Base-by-base conservation (phyloP, 2,888 invertebrate species). In the Ormyrus thymus region DNA sequence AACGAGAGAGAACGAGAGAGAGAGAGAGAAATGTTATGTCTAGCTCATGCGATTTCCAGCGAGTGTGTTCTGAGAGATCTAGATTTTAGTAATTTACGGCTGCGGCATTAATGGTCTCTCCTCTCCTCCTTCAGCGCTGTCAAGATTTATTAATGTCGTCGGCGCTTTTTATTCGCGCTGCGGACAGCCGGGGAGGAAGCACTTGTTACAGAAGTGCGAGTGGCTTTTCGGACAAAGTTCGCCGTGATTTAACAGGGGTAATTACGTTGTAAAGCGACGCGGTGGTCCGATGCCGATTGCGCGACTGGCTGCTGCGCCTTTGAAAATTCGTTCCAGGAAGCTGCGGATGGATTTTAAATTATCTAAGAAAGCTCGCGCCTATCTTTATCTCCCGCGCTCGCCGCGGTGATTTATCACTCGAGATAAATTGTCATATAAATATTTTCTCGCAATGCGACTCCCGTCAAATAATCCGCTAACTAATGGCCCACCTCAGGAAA, bases 11-110 rank as follows among this genome's bases (percentile, higher is more conserved):
- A 66, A 59, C 64, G 64, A 48, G 61, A 59, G 45, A 46, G 46
- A 69, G 58, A 53, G 48, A 69, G 69, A 45, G 13, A 45, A 11
- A 4, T 59, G 15, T 11, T 6, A 51, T 45, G 56, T 59, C 71
- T 64, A 48, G 45, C 59, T 59, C 53, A 43, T 64, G 62, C 69
- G 65, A 69, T 70, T 65, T 53, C 62, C 53, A 59, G 46, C 58
- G 13, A 70, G 64, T 64, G 51, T 55, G 66, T 64, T 45, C 70
- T 59, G 48, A 46, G 50, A 71, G 76, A 80, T 80, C 79, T 76
- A 76, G 72, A 80, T 80, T 80, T 80, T 76, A 72, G 74, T 72
- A 72, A 80, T 80, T 80, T 76, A 73, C 76, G 58, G 73, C 76
- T 13, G 62, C 58, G 11, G 53, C 69, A 69, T 73, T 79, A 79